Percentiles rank a stretch among this genome's conserved stretches.
phyloP scores from a whole-genome alignment of 2,888 invertebrate species.

The Piscicola geometra region DNA sequence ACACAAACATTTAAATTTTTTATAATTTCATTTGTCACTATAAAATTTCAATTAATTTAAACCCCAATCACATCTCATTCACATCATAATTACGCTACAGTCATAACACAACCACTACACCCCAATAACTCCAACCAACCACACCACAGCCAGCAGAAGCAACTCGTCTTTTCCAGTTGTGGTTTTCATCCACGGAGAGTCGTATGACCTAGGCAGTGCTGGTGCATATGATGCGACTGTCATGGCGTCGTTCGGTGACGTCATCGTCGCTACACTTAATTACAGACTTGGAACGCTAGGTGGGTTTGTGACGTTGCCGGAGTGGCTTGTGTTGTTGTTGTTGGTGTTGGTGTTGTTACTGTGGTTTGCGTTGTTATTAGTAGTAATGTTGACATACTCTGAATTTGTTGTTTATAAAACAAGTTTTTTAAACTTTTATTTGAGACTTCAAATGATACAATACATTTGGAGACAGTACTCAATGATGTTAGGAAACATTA shows the following conservation, averaged over 20 bases:
- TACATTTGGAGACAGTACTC: too few species aligned
- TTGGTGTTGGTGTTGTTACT: background rate
- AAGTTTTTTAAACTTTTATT: too few species aligned
- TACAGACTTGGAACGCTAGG: slow-evolving; percentile 33
- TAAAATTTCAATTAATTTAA: too few species aligned
- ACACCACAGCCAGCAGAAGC: background rate
- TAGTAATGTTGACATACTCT: background rate
- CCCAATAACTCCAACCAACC: too few species aligned
- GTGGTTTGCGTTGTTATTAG: background rate
- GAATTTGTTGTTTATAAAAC: too few species aligned
- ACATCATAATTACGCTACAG: too few species aligned
- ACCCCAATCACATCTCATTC: too few species aligned
- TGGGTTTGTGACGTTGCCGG: background rate
- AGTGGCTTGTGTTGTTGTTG: background rate
- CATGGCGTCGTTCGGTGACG: slow-evolving; percentile 28
- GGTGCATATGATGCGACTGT: slow-evolving; percentile 31
- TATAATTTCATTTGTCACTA: too few species aligned
- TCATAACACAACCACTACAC: too few species aligned
- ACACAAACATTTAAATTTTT: too few species aligned
- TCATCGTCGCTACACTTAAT: slow-evolving; percentile 30
- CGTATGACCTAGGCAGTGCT: slow-evolving; percentile 27
- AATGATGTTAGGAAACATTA: too few species aligned
- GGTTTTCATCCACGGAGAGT: slow-evolving; percentile 30
- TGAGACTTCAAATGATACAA: too few species aligned
- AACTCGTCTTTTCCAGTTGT: slow-evolving; percentile 23